phyloP scores from a whole-genome alignment of 2,113 vertebrate genomes.

The Notarius lentiginosus region DNA sequence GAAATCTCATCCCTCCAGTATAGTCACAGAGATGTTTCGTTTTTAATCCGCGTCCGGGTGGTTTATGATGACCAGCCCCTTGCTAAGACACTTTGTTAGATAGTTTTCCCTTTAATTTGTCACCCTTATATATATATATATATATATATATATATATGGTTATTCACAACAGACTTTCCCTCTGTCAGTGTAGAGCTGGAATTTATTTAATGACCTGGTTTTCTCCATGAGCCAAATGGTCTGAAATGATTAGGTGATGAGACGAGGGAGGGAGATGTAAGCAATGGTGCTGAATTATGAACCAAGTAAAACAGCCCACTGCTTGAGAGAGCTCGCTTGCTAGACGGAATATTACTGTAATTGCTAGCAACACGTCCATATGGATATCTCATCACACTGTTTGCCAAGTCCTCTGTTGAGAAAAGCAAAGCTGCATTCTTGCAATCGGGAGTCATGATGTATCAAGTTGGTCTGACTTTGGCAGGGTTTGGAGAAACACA shows the following conservation, averaged over 20 bases:
- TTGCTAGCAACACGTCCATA: slow-evolving; percentile 83
- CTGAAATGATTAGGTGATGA: slow-evolving; percentile 60
- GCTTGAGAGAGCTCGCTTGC: slow-evolving; percentile 68
- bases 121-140: background rate
- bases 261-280: slow-evolving; percentile 45
- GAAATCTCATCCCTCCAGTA: background rate
- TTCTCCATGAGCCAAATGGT: slow-evolving; percentile 45
- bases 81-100: background rate
- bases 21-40: background rate
- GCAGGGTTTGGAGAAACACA: slow-evolving; percentile 85
- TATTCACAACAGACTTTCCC: slow-evolving; percentile 35
- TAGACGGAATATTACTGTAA: slow-evolving; percentile 80
- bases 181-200: slow-evolving; percentile 49
- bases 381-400: slow-evolving; percentile 86
- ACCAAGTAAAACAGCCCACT: slow-evolving; percentile 67
- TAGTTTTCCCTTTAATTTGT: background rate
- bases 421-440: slow-evolving; percentile 96
- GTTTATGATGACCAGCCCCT: background rate
- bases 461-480: slow-evolving; percentile 97
- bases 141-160: slow-evolving; percentile 23
- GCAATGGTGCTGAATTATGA: slow-evolving; percentile 54
- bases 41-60: background rate
- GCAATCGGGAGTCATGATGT: slow-evolving; percentile 94
- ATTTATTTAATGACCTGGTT: slow-evolving; percentile 75
- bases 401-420: slow-evolving; percentile 70